Conservation (phyloP, 30 jellyfish, hydroid and myxozoan genomes). For the Aurelia coerulea region DNA sequence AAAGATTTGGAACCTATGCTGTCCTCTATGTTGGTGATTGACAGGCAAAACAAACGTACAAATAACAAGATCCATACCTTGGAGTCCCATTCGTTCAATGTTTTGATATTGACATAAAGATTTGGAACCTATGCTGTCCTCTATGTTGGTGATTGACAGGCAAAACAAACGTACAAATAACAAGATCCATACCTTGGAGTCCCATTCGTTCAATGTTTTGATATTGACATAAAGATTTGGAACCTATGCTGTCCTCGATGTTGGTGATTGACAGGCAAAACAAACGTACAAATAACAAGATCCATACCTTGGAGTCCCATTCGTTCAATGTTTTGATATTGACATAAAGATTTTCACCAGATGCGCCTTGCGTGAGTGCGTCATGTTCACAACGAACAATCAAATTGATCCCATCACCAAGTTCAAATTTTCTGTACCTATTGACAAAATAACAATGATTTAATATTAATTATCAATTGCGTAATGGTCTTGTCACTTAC, state of each 20-base stretch:
- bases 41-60: too few relatives aligned
- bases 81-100: too few relatives aligned
- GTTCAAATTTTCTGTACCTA: slow-evolving; percentile 91
- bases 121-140: too few relatives aligned
- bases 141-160: too few relatives aligned
- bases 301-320: slow-evolving; percentile 92
- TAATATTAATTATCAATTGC: not conserved
- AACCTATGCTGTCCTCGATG: too few relatives aligned
- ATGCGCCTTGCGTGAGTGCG: slow-evolving; percentile 79
- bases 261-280: too few relatives aligned
- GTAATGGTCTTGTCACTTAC: not conserved
- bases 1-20: too few relatives aligned
- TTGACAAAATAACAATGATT: not conserved
- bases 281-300: too few relatives aligned
- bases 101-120: too few relatives aligned
- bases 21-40: too few relatives aligned
- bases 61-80: too few relatives aligned
- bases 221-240: slow-evolving; percentile 22
- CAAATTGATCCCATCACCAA: slow-evolving; percentile 88
- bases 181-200: slow-evolving; percentile 75
- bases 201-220: slow-evolving; percentile 95
- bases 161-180: too few relatives aligned
- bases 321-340: slow-evolving; percentile 91
- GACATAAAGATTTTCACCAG: slow-evolving; percentile 71
- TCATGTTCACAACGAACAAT: slow-evolving; percentile 98